These are phyloP conservation scores for Rhopalosiphum padi DNA, from an alignment of 1,140 invertebrate genomes.

Conservation along the genomic window DNA sequence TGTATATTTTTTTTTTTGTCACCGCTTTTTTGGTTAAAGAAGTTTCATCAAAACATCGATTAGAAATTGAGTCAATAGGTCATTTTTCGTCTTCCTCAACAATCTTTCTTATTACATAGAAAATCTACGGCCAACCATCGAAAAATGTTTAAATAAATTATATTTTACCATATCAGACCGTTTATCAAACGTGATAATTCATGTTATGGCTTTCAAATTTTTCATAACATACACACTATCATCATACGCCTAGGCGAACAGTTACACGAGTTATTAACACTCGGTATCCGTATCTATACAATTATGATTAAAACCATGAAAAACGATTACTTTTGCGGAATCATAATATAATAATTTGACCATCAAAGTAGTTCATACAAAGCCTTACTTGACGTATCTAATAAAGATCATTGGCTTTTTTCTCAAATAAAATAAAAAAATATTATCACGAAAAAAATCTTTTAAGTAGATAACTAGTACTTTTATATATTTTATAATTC, in stretches of 20 bases:
- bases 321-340: neutral
- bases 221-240: neutral
- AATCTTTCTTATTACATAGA: neutral
- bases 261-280: neutral
- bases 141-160: neutral
- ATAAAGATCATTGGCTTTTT: neutral
- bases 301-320: neutral
- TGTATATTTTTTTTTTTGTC: neutral
- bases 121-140: neutral
- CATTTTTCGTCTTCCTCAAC: neutral
- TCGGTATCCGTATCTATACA: neutral
- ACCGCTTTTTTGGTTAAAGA: neutral
- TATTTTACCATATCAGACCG: too few species aligned
- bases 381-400: neutral
- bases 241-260: neutral
- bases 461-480: neutral
- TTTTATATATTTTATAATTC: neutral
- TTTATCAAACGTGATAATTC: neutral
- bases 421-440: neutral
- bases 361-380: neutral
- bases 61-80: neutral
- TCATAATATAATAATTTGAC: neutral
- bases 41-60: neutral
- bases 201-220: neutral
- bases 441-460: too few species aligned